phyloP scores from a whole-genome alignment of 1,140 invertebrate genomes.

The Amyelois transitella region DNA sequence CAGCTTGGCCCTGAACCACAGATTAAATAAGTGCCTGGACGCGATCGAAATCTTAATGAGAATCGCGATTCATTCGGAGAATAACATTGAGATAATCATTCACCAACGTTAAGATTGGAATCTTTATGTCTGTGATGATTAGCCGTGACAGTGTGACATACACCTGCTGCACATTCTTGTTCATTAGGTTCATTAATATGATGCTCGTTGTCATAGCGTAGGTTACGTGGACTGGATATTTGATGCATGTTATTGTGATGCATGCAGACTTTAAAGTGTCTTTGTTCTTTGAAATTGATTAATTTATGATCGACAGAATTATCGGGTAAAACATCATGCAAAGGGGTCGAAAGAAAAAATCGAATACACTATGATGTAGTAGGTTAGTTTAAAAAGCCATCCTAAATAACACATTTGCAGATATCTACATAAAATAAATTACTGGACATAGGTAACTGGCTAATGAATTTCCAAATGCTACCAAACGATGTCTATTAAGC shows the following conservation, averaged over 20 bases:
- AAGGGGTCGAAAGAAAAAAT: no score
- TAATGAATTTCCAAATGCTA: neutral
- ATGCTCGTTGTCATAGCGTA: neutral
- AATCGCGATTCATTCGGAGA: neutral
- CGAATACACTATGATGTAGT: no score
- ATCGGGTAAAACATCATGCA: no score
- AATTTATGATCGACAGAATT: no score
- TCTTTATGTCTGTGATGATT: neutral
- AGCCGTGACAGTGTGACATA: neutral
- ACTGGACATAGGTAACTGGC: constrained; percentile 24
- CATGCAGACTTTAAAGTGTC: neutral
- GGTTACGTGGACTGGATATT: neutral
- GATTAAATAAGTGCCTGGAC: neutral
- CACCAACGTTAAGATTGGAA: neutral
- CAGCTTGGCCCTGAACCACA: constrained; percentile 83
- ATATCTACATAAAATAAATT: no score
- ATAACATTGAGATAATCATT: no score
- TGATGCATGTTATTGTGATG: neutral
- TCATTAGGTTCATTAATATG: neutral
- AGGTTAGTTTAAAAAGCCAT: no score
- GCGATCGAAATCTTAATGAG: neutral
- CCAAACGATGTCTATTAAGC: neutral
- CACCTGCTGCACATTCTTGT: neutral
- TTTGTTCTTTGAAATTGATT: no score
- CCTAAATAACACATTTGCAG: no score